Evolutionary conservation across 2,113 vertebrate genomes (phyloP).

Genomic region (Rousettus leschenaultii): DNA sequence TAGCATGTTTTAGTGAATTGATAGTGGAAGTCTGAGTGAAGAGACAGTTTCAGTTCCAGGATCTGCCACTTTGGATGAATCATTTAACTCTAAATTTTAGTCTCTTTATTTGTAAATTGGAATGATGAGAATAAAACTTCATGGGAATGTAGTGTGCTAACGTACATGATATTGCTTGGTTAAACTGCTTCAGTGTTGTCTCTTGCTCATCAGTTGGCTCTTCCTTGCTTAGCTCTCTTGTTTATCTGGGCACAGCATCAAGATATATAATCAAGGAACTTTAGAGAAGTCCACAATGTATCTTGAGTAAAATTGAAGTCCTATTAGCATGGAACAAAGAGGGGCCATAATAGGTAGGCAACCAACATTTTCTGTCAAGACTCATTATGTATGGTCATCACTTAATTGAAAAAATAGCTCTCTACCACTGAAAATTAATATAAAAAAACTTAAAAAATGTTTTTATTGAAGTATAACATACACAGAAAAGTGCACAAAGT

Average conservation of each 20-base stretch:
- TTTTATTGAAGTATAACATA: neutral
- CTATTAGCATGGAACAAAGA: neutral
- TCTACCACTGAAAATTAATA: neutral
- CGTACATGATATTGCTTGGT: neutral
- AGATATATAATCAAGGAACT: neutral
- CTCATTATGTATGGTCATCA: neutral
- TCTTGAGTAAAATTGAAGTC: neutral
- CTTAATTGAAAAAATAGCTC: neutral
- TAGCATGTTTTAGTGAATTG: neutral
- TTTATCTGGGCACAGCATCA: neutral
- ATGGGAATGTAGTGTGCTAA: neutral
- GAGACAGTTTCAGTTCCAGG: neutral
- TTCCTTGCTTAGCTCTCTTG: neutral
- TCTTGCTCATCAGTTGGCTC: neutral
- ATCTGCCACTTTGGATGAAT: neutral
- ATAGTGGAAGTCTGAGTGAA: neutral
- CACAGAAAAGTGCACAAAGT: neutral
- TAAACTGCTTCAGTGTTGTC: neutral
- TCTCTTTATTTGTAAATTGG: conserved; percentile 32
- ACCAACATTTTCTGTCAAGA: neutral
- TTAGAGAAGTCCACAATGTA: neutral
- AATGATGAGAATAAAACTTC: neutral
- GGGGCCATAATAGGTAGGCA: neutral
- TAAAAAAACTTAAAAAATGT: neutral
- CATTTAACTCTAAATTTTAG: neutral